These are phyloP conservation scores for Thamnaconus septentrionalis DNA, from an alignment of 2,113 vertebrate species.

Conservation along the genomic window DNA sequence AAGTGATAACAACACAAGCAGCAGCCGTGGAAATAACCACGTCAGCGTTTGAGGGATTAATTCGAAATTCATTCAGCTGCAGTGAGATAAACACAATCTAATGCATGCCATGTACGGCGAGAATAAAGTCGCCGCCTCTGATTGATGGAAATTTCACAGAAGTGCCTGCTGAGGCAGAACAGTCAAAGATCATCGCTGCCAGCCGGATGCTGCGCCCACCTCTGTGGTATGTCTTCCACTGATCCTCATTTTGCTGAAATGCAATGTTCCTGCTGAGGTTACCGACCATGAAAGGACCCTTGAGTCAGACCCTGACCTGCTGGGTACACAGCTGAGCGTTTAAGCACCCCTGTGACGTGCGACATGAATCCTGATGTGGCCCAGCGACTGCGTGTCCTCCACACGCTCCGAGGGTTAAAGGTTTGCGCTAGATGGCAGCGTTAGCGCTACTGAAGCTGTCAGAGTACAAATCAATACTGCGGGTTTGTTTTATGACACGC, in stretches of 20 bases:
- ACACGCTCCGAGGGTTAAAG: too few species aligned
- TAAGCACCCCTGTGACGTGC: slow-evolving; percentile 31
- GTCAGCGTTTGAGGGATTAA: neutral
- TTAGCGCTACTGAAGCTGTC: too few species aligned
- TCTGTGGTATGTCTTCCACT: slow-evolving; percentile 37
- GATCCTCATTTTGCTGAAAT: slow-evolving; percentile 43
- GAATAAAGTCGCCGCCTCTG: slow-evolving; percentile 2
- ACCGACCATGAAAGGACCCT: slow-evolving; percentile 58
- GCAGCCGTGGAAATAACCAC: neutral
- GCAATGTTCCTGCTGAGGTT: slow-evolving; percentile 43
- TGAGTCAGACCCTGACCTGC: slow-evolving; percentile 56
- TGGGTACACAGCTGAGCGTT: slow-evolving; percentile 38
- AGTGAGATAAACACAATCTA: neutral
- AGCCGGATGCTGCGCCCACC: slow-evolving; percentile 7
- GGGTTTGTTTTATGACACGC: too few species aligned
- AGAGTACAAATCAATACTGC: too few species aligned
- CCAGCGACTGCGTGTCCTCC: neutral
- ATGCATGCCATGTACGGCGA: neutral
- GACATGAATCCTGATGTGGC: slow-evolving; percentile 58
- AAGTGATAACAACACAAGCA: neutral
- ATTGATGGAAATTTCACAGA: slow-evolving; percentile 22
- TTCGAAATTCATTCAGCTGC: slow-evolving; percentile 1
- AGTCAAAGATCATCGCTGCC: slow-evolving; percentile 30
- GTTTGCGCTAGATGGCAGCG: too few species aligned
- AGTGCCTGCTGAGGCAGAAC: slow-evolving; percentile 10